Conservation (phyloP, 2,797 vertebrate genomes). For the Spinus pinus region DNA sequence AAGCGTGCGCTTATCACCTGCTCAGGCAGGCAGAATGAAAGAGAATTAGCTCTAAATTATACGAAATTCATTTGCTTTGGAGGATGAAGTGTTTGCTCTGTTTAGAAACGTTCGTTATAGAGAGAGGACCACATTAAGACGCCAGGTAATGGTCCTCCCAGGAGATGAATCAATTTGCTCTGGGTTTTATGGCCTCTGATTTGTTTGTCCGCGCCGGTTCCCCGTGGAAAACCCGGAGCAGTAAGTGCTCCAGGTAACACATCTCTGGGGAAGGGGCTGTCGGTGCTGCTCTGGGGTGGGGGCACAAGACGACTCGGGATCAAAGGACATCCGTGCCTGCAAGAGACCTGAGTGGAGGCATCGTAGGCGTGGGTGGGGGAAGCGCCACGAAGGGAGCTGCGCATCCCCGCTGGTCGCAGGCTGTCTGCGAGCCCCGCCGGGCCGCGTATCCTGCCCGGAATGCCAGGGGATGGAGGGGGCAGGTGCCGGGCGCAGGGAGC, state of each 20-base stretch:
- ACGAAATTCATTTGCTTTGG: constrained; percentile 77
- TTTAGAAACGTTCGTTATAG: constrained; percentile 54
- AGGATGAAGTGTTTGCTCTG: constrained; percentile 72
- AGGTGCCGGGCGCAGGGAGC: neutral
- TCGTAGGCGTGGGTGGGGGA: accelerated
- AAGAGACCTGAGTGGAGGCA: neutral
- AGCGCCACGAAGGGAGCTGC: neutral
- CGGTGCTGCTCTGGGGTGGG: neutral
- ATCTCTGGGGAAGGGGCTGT: neutral
- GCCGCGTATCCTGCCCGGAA: neutral
- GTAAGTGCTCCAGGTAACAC: neutral
- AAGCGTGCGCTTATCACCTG: constrained; percentile 74
- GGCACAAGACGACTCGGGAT: neutral
- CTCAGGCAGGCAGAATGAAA: constrained; percentile 74
- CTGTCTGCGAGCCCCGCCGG: neutral
- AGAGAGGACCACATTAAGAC: constrained; percentile 73
- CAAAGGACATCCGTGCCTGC: neutral
- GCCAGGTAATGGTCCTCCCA: constrained; percentile 70
- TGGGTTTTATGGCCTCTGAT: constrained; percentile 73
- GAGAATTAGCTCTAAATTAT: constrained; percentile 78
- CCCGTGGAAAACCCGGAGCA: constrained; percentile 16
- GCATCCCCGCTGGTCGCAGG: accelerated
- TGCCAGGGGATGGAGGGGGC: neutral
- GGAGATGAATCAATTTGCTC: constrained; percentile 77
- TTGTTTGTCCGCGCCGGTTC: constrained; percentile 56